A percentile compares a stretch with the other conserved stretches of the same genome.
Conservation (phyloP, 2,113 vertebrate species). For the Lepisosteus oculatus region DNA sequence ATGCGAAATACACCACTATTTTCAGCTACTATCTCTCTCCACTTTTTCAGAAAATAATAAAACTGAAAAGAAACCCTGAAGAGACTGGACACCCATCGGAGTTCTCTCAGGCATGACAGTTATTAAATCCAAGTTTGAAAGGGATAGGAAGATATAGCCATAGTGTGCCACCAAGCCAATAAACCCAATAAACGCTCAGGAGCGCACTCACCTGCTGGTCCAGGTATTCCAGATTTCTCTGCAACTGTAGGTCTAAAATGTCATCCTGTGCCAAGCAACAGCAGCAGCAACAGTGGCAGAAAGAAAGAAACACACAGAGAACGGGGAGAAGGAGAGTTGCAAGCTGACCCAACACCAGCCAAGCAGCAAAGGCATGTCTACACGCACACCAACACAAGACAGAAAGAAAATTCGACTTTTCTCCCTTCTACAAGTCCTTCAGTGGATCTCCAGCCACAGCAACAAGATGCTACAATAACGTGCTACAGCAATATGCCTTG, state of each 20-base stretch:
- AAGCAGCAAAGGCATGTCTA: not conserved
- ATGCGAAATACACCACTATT: too few relatives aligned
- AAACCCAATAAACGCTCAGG: not conserved
- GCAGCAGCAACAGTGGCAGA: slow-evolving; percentile 30
- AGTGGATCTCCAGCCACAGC: not conserved
- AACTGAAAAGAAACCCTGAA: too few relatives aligned
- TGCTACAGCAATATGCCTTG: too few relatives aligned
- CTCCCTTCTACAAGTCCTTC: not conserved
- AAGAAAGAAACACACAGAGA: slow-evolving; percentile 45
- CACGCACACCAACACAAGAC: not conserved
- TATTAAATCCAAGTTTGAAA: too few relatives aligned
- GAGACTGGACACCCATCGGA: too few relatives aligned
- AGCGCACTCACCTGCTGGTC: slow-evolving; percentile 89
- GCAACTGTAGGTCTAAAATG: slow-evolving; percentile 97
- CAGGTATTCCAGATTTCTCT: slow-evolving; percentile 97
- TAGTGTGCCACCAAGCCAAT: too few relatives aligned
- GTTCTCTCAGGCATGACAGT: too few relatives aligned
- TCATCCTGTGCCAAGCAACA: slow-evolving; percentile 80
- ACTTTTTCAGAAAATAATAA: too few relatives aligned
- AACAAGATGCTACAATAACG: too few relatives aligned
- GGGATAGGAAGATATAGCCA: too few relatives aligned
- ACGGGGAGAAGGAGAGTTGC: slow-evolving; percentile 6
- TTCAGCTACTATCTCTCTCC: too few relatives aligned
- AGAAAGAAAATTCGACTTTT: too few relatives aligned
- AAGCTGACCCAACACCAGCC: slow-evolving; percentile 6